Conservation (phyloP, 92 coral and sea anemone species). For the Galaxea fascicularis region DNA sequence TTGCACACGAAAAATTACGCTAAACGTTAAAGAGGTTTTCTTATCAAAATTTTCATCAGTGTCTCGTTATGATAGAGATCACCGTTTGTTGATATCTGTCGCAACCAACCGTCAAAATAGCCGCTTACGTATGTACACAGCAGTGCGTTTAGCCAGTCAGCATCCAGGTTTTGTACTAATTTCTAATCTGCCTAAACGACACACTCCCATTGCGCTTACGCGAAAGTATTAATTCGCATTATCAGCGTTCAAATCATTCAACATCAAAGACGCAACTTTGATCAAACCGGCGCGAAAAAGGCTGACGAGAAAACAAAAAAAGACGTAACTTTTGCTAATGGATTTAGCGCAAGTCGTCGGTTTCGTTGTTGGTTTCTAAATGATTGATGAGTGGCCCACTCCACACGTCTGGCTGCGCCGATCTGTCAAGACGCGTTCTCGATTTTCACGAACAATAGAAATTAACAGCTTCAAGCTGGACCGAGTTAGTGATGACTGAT, state of each 20-base stretch:
- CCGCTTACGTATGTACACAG: constrained; percentile 54
- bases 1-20: constrained; percentile 55
- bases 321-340: constrained; percentile 19
- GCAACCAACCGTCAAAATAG: constrained; percentile 76
- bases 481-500: constrained; percentile 14
- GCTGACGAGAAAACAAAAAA: constrained; percentile 23
- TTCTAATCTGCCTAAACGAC: constrained; percentile 60
- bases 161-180: constrained; percentile 39
- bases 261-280: constrained; percentile 44
- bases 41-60: constrained; percentile 71
- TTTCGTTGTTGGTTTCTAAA: constrained; percentile 50
- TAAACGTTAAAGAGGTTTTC: constrained; percentile 49
- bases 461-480: constrained; percentile 33
- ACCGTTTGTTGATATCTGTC: constrained; percentile 83
- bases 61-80: constrained; percentile 72
- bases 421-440: constrained; percentile 44
- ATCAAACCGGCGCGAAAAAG: constrained; percentile 31
- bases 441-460: constrained; percentile 42
- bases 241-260: constrained; percentile 53
- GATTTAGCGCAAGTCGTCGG: constrained; percentile 26
- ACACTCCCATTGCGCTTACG: constrained; percentile 33
- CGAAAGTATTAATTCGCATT: constrained; percentile 43
- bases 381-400: constrained; percentile 51
- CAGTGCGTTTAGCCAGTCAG: constrained; percentile 28
- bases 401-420: constrained; percentile 32